Evolutionary conservation across 2,797 vertebrate genomes (phyloP).

Genomic region (Acanthis flammea): DNA sequence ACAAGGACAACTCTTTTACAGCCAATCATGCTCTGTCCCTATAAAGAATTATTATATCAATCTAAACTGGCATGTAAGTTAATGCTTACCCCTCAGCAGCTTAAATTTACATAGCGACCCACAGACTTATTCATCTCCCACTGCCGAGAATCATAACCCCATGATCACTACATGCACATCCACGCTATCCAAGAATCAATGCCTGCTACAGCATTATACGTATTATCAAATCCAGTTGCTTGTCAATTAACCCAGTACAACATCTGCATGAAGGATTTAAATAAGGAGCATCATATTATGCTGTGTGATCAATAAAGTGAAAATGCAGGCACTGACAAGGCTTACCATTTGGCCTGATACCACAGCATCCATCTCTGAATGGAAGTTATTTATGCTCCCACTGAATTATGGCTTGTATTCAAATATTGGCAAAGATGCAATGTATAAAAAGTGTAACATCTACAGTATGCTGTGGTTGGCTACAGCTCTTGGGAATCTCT

Average conservation of each 20-base stretch:
- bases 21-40: conserved; percentile 32
- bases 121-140: conserved; percentile 27
- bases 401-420: conserved; percentile 36
- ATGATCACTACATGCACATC: conserved; percentile 10
- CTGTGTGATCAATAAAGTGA: conserved; percentile 60
- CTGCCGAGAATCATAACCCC: not conserved
- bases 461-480: conserved; percentile 5
- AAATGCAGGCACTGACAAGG: conserved; percentile 57
- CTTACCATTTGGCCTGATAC: conserved; percentile 52
- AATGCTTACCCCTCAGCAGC: conserved; percentile 38
- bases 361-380: conserved; percentile 21
- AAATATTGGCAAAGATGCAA: conserved; percentile 17
- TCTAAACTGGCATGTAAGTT: conserved; percentile 55
- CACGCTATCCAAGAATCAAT: conserved; percentile 50
- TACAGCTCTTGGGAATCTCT: not conserved
- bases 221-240: conserved; percentile 70
- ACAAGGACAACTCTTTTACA: conserved; percentile 64
- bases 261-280: conserved; percentile 70
- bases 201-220: conserved; percentile 22
- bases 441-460: conserved; percentile 22
- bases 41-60: conserved; percentile 58
- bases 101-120: conserved; percentile 55
- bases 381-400: not conserved
- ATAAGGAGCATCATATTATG: conserved; percentile 64
- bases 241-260: conserved; percentile 71